Evolutionary conservation across 2,888 invertebrate genomes (phyloP).

Genomic region (Stegana nigrithorax): DNA sequence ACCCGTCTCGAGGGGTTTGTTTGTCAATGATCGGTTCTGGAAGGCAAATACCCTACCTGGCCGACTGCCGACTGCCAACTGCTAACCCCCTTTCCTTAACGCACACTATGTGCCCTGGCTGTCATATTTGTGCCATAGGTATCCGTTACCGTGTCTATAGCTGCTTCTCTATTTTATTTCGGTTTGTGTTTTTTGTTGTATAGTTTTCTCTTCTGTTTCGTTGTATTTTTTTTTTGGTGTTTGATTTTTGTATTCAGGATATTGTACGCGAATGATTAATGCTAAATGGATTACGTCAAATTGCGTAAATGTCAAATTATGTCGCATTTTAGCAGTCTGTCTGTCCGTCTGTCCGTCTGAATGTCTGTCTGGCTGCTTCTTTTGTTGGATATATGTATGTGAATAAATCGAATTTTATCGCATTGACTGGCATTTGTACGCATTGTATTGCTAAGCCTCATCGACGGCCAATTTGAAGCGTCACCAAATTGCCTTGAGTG

Average conservation of each 20-base stretch:
- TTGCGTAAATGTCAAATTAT: constrained; percentile 50
- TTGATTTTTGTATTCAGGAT: constrained; percentile 34
- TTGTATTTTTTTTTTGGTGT: no score
- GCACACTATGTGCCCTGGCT: no score
- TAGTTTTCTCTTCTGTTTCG: no score
- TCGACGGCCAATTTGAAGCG: no score
- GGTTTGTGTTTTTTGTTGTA: no score
- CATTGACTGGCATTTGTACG: constrained; percentile 7
- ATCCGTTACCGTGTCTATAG: no score
- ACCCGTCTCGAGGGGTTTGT: neutral
- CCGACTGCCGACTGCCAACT: neutral
- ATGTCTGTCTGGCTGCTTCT: constrained; percentile 13
- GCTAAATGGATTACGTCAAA: constrained; percentile 59
- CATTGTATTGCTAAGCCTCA: no score
- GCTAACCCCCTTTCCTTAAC: no score
- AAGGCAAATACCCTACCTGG: neutral
- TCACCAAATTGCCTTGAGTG: constrained; percentile 49
- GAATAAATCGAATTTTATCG: neutral
- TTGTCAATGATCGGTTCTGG: neutral
- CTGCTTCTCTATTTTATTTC: no score
- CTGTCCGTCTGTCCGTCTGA: neutral
- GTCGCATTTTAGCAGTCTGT: neutral
- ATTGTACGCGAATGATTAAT: constrained; percentile 44
- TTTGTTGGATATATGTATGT: neutral
- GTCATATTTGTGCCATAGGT: no score